Conservation (phyloP, 2,888 invertebrate species). For the Pedicia rivosa region DNA sequence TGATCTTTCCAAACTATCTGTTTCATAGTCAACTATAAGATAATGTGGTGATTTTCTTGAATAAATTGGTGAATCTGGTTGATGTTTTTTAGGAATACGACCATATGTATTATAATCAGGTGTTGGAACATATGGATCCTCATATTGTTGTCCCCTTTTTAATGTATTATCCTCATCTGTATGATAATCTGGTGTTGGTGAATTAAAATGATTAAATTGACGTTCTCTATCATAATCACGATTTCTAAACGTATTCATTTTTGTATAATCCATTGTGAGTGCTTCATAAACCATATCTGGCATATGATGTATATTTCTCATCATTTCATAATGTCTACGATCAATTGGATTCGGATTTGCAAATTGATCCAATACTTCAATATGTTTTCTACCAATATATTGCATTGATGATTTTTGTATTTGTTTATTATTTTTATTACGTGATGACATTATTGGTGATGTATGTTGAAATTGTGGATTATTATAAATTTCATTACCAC, state of each 20-base stretch:
- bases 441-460: constrained; percentile 18
- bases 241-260: constrained; percentile 13
- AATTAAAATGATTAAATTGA: not conserved
- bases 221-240: not conserved
- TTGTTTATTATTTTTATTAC: constrained; percentile 12
- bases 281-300: constrained; percentile 54
- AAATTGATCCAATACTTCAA: constrained; percentile 26
- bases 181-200: constrained; percentile 30
- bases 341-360: constrained; percentile 20
- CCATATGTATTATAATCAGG: constrained; percentile 31
- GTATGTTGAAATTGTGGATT: constrained; percentile 29
- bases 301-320: constrained; percentile 28
- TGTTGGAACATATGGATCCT: constrained; percentile 27
- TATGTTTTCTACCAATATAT: constrained; percentile 19
- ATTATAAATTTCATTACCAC: constrained; percentile 22
- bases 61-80: constrained; percentile 30
- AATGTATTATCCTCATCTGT: constrained; percentile 27
- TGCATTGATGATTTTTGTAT: constrained; percentile 21
- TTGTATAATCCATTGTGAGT: constrained; percentile 31
- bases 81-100: constrained; percentile 20
- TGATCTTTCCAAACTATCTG: constrained; percentile 54
- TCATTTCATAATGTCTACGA: constrained; percentile 22
- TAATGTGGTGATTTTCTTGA: constrained; percentile 27
- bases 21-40: constrained; percentile 48
- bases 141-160: constrained; percentile 23